Evolutionary conservation across 2,797 vertebrate genomes (phyloP).

Genomic region (Simalia tracyae): DNA sequence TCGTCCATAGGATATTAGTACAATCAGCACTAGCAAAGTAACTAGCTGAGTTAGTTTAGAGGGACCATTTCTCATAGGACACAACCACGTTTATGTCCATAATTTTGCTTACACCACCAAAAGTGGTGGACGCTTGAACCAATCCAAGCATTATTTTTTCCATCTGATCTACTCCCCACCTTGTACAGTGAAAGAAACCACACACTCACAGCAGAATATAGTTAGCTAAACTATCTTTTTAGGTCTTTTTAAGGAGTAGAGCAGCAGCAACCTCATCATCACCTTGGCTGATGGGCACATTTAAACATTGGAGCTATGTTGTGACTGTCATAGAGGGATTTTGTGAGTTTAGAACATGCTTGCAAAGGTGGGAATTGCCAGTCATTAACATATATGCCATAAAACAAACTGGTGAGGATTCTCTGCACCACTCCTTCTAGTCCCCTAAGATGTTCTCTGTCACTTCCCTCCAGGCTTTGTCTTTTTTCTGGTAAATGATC

Average conservation of each 20-base stretch:
- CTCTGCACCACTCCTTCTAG: neutral
- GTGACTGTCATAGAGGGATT: neutral
- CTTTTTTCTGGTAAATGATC: neutral
- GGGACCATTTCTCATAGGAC: neutral
- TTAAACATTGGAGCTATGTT: neutral
- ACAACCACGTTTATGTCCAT: neutral
- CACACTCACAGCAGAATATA: neutral
- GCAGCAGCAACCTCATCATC: too few relatives aligned
- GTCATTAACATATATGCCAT: neutral
- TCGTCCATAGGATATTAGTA: neutral
- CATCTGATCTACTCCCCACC: neutral
- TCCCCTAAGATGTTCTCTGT: neutral
- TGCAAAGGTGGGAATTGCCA: neutral
- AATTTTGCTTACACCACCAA: neutral
- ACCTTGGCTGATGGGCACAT: neutral
- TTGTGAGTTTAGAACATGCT: neutral
- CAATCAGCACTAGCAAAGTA: neutral
- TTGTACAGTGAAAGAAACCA: neutral
- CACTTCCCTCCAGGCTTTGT: neutral
- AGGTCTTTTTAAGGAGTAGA: neutral
- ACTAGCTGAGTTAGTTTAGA: neutral
- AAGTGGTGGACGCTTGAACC: too few relatives aligned
- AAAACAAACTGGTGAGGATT: neutral
- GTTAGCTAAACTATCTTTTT: neutral
- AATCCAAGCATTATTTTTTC: neutral